These are phyloP conservation scores for Andrena haemorrhoa DNA, from an alignment of 2,888 invertebrate species.

Conservation along the genomic window DNA sequence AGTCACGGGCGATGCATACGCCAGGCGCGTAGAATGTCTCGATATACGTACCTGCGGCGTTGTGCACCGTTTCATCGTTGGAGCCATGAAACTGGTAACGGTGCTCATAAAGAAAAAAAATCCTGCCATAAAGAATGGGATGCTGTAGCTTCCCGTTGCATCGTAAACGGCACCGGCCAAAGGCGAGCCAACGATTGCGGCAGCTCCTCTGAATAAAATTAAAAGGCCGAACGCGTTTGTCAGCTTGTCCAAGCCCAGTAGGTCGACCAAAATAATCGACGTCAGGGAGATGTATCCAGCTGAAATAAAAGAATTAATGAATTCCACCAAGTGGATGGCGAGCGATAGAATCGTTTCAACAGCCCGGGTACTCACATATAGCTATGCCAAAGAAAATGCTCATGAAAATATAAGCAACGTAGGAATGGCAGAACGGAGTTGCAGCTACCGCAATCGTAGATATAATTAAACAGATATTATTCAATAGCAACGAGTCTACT, in stretches of 20 bases:
- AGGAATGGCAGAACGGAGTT: conserved; percentile 93
- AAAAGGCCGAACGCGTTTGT: conserved; percentile 99
- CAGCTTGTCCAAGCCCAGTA: conserved; percentile 97
- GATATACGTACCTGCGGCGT: conserved; percentile 79
- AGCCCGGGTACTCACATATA: conserved; percentile 90
- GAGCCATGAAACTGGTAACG: conserved; percentile 93
- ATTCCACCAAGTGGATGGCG: no score
- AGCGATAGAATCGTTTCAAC: neutral
- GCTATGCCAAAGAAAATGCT: conserved; percentile 96
- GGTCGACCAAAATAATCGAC: conserved; percentile 98
- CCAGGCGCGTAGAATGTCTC: neutral
- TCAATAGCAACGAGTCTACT: conserved; percentile 96
- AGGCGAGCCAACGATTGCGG: conserved; percentile 95
- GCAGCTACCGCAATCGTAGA: conserved; percentile 94
- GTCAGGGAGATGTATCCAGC: conserved; percentile 99
- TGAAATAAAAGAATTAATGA: conserved; percentile 82
- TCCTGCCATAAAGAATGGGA: conserved; percentile 97
- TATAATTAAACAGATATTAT: conserved; percentile 96
- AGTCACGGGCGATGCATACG: neutral
- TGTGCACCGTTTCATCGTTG: conserved; percentile 88
- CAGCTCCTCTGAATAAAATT: conserved; percentile 97
- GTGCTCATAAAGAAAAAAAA: conserved; percentile 94
- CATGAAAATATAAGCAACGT: conserved; percentile 91
- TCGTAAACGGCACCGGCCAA: conserved; percentile 96
- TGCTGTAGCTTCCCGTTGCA: conserved; percentile 92